Percentiles rank a stretch among this genome's conserved stretches.
Conservation (phyloP, 2,888 invertebrate species). For the Sialis fuliginosa region DNA sequence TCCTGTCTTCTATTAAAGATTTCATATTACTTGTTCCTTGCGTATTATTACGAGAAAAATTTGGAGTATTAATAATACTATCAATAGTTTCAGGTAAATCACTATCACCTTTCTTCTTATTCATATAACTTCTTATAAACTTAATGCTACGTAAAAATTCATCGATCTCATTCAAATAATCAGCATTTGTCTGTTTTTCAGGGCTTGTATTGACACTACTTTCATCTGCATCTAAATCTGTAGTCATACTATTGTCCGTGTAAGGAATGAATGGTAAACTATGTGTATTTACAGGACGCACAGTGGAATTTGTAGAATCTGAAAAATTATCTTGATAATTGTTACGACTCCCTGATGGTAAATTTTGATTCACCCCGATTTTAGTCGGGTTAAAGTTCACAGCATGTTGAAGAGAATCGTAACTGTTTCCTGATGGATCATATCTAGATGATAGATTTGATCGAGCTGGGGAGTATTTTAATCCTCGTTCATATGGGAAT, state of each 20-base stretch:
- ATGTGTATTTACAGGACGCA: not conserved
- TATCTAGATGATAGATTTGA: conserved; percentile 3
- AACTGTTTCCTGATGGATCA: conserved; percentile 4
- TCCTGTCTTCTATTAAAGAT: no score
- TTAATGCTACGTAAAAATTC: conserved; percentile 22
- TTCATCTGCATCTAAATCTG: conserved; percentile 10
- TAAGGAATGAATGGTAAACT: not conserved
- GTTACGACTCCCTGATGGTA: not conserved
- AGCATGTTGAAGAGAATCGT: not conserved
- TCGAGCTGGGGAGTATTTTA: not conserved
- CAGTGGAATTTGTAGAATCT: not conserved
- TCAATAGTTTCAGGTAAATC: no score
- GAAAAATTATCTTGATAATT: not conserved
- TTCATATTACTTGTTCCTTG: no score
- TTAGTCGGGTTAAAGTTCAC: not conserved
- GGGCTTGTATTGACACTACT: conserved; percentile 9
- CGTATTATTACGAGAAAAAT: no score
- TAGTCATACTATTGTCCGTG: not conserved
- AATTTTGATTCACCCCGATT: not conserved
- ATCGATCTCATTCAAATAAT: conserved; percentile 18
- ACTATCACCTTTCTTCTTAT: not conserved
- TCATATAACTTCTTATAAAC: conserved; percentile 14
- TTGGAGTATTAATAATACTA: no score
- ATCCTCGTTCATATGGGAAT: not conserved
- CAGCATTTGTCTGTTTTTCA: not conserved